Evolutionary conservation across 2,113 vertebrate genomes (phyloP), one percentile per base, ranked within the genome.

Genomic region (Sander vitreus): DNA sequence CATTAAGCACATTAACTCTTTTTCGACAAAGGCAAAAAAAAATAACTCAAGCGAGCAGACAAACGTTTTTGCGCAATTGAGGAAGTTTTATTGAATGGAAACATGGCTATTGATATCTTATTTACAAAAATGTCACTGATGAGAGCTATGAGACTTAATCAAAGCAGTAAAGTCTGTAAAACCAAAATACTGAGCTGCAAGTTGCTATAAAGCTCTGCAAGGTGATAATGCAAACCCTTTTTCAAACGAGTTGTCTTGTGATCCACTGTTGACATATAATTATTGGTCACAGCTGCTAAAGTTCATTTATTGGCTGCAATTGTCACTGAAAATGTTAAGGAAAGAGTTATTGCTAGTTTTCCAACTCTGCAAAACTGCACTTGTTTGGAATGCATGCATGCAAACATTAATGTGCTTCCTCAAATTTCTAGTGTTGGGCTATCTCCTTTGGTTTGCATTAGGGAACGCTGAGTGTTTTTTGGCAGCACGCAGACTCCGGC

Each of bases 361-460:
- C 33, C 33, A 33, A 33, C 33, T 33, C 33, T 43, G 39, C 39
- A 43, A 43, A 54, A 21, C 47, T 1, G 27, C 30, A 21, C 70
- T 89, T 90, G 84, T 88, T 89, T 86, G 78, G 62, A 91, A 83
- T 47, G 18, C 27, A 55, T 71, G 64, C 66, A 73, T 71, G 55
- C 85, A 91, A 92, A 93, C 81, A 87, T 88, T 88, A 80, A 77
- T 76, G 73, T 19, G n/a, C 83, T 60, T 91, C 75, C 85, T 91
- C 78, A 33, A n/a, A 75, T 81, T 88, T 89, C 76, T 27, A 62
- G 50, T 18, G 23, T 71, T 19, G 70, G 27, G 39, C 33, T 14
- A 18, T 91, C 60, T 48, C 12, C 50, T 81, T 86, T 85, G 78
- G 78, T 85, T 92, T 84, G 82, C 45, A 53, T 91, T 80, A 70